A percentile compares a stretch with the other conserved stretches of the same genome.
Evolutionary conservation across 2,797 vertebrate species (phyloP).

Genomic region (Enteromius fasciolatus): DNA sequence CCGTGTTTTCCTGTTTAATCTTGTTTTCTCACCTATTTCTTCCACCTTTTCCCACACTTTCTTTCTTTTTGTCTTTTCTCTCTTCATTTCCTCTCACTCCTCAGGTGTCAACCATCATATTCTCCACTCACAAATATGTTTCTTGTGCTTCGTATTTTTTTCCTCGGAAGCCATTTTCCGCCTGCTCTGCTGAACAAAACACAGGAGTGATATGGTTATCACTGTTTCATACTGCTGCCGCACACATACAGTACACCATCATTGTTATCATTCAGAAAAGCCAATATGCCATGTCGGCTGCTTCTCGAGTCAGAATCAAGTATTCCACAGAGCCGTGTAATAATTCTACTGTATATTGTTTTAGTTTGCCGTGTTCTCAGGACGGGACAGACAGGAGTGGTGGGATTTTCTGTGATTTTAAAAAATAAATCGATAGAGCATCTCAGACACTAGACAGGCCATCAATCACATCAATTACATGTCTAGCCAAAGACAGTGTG

Average conservation of each 20-base stretch:
- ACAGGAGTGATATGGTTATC: background rate
- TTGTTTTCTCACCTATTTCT: slow-evolving; percentile 15
- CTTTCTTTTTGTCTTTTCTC: background rate
- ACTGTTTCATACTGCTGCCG: background rate
- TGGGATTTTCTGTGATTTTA: slow-evolving; percentile 26
- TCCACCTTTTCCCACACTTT: slow-evolving; percentile 21
- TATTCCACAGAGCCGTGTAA: background rate
- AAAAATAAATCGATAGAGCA: slow-evolving; percentile 24
- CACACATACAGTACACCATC: too few relatives aligned
- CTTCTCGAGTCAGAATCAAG: background rate
- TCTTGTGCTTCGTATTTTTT: background rate
- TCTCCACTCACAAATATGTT: background rate
- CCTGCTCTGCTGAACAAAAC: slow-evolving; percentile 28
- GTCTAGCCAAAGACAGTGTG: slow-evolving; percentile 21
- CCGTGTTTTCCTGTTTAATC: slow-evolving; percentile 22
- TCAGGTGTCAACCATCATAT: background rate
- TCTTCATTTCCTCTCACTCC: slow-evolving; percentile 28
- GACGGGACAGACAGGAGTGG: background rate
- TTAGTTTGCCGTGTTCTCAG: slow-evolving; percentile 12
- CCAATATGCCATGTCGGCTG: background rate
- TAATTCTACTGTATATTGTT: slow-evolving; percentile 2
- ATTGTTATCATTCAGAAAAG: slow-evolving; percentile 14
- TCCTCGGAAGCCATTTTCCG: background rate
- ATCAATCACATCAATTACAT: slow-evolving; percentile 35
- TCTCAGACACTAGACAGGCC: slow-evolving; percentile 23